Conservation (phyloP, 2,113 vertebrate genomes). For the Columbina picui region DNA sequence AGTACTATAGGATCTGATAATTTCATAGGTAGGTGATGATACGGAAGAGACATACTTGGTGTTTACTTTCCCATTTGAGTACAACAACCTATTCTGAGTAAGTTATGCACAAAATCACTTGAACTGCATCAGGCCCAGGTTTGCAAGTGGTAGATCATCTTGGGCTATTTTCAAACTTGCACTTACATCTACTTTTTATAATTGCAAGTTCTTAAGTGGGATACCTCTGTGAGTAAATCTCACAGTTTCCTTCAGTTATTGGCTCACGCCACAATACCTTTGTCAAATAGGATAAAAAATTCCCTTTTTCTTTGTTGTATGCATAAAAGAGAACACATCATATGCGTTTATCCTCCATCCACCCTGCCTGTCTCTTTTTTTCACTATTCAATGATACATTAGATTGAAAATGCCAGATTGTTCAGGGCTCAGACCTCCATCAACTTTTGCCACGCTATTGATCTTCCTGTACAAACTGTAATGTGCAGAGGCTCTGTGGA, state of each 20-base stretch:
- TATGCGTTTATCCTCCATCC: neutral
- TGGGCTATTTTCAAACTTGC: neutral
- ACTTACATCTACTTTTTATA: neutral
- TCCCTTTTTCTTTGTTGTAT: neutral
- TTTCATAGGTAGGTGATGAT: neutral
- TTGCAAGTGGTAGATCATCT: neutral
- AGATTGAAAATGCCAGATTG: neutral
- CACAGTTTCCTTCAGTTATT: neutral
- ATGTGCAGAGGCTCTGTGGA: neutral
- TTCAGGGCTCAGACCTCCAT: neutral
- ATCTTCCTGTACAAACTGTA: neutral
- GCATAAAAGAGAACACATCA: neutral
- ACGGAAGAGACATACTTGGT: neutral
- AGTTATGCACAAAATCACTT: neutral
- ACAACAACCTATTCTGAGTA: neutral
- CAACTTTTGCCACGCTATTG: neutral
- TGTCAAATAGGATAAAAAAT: neutral
- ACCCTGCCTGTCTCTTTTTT: neutral
- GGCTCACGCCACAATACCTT: neutral
- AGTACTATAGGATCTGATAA: neutral
- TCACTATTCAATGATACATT: neutral
- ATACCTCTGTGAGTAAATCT: neutral
- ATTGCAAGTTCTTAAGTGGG: neutral
- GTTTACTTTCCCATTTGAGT: rapidly evolving
- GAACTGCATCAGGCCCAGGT: neutral